A percentile compares a stretch with the other conserved stretches of the same genome.
phyloP scores from a whole-genome alignment of 2,113 vertebrate species.

The Silurus meridionalis region DNA sequence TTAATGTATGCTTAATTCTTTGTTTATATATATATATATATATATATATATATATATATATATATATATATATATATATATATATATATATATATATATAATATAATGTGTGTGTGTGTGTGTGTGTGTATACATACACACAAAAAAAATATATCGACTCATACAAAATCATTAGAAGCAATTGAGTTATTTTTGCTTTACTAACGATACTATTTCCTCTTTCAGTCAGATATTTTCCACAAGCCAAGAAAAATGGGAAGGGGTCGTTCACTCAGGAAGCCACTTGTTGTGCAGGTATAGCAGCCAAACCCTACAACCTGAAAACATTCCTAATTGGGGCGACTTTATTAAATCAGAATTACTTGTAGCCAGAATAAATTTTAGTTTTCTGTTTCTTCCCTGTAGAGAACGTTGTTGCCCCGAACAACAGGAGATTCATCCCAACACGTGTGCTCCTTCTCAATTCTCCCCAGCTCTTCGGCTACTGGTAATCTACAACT shows the following conservation, averaged over 20 bases:
- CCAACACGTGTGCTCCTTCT: conserved; percentile 95
- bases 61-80: too few relatives aligned
- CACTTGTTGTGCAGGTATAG: conserved; percentile 92
- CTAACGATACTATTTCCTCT: not conserved
- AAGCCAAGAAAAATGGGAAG: conserved; percentile 84
- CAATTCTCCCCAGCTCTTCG: conserved; percentile 93
- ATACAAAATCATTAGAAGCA: not conserved
- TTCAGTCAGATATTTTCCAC: conserved; percentile 91
- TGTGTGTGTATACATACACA: not conserved
- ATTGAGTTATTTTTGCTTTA: not conserved
- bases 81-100: too few relatives aligned
- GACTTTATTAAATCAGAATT: not conserved
- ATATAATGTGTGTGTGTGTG: too few relatives aligned
- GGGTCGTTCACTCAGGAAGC: conserved; percentile 90
- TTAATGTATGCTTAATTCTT: not conserved
- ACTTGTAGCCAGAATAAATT: not conserved
- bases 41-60: too few relatives aligned
- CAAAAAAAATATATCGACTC: not conserved
- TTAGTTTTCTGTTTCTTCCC: not conserved
- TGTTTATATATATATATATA: too few relatives aligned
- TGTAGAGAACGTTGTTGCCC: conserved; percentile 89
- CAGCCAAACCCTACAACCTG: not conserved
- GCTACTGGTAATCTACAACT: conserved; percentile 78
- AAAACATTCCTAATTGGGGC: too few relatives aligned
- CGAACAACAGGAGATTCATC: conserved; percentile 88